Evolutionary conservation across 2,113 vertebrate genomes (phyloP), one percentile per base, ranked within the genome.

Genomic region (Acanthochromis polyacanthus): DNA sequence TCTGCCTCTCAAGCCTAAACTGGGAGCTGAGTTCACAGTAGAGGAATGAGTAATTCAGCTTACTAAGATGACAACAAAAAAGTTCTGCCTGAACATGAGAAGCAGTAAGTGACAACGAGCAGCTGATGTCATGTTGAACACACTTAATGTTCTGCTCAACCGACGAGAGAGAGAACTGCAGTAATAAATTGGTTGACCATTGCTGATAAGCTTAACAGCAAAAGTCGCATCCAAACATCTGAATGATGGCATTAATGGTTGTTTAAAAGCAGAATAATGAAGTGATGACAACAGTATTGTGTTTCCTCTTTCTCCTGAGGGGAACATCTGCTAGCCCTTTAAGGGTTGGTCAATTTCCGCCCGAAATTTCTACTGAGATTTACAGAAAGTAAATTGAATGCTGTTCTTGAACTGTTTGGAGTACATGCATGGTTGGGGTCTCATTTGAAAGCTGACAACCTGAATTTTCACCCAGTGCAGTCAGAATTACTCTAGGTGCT

Each of bases 131-230:
- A 69, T 82, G 75, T 75, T 75, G 59, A 85, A 83, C 66, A 74
- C 60, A 75, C 77, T 81, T 72, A 71, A 82, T 61, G 58, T 80
- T 80, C 53, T 75, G 62, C 78, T 89, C 62, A 76, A 15, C 74
- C 62, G n/a, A 76, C 59, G 59, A 78, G 72, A 78, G 57, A 71
- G 61, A 82, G 69, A 82, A 84, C 75, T 51, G 67, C 75, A 53
- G 71, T 57, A 68, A 64, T 85, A 83, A 89, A 88, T 83, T 84
- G 74, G 71, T 79, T 64, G 75, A 83, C 73, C 74, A 76, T 78
- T 75, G 56, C 85, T 86, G 88, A 91, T 90, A 89, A 92, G 70
- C 85, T 75, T 66, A 84, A 86, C 68, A 82, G 83, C 86, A 36
- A 80, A 80, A 86, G 79, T 61, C 10, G 75, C 82, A 78, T 81